Evolutionary conservation across 2,888 invertebrate species (phyloP).

Genomic region (Drosophila fungiperda): DNA sequence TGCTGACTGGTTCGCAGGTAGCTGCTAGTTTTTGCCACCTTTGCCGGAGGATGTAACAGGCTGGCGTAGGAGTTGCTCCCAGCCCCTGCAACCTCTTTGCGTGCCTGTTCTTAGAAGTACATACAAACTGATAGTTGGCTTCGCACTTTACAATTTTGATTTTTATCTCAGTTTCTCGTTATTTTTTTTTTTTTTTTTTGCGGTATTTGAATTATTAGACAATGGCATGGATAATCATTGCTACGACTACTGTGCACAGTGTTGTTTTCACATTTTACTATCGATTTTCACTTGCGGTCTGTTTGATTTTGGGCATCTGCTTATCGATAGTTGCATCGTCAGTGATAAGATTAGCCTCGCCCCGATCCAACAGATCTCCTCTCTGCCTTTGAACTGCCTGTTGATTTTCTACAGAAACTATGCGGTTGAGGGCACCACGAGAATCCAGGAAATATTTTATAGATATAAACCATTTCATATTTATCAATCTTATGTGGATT

Average conservation of each 20-base stretch:
- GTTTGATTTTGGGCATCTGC: constrained; percentile 62
- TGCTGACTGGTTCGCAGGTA: constrained; percentile 65
- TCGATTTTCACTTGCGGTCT: constrained; percentile 50
- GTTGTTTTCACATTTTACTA: constrained; percentile 11
- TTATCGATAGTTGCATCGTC: constrained; percentile 58
- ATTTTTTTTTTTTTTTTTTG: constrained; percentile 57
- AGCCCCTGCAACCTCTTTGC: constrained; percentile 20
- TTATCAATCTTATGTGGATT: background rate
- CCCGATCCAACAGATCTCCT: background rate
- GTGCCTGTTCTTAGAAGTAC: constrained; percentile 56
- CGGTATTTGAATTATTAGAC: constrained; percentile 72
- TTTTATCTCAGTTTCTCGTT: constrained; percentile 53
- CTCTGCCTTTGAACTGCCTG: constrained; percentile 57
- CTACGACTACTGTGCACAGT: constrained; percentile 63
- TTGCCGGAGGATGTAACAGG: constrained; percentile 77
- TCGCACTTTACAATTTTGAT: constrained; percentile 75
- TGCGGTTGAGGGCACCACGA: constrained; percentile 33
- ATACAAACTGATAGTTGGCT: constrained; percentile 34
- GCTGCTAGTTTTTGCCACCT: constrained; percentile 76
- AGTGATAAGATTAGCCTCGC: constrained; percentile 57
- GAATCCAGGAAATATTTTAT: constrained; percentile 10
- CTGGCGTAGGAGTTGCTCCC: constrained; percentile 67
- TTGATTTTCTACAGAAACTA: constrained; percentile 63
- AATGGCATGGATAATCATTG: constrained; percentile 70
- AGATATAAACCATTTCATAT: background rate